Evolutionary conservation across 1,140 invertebrate genomes (phyloP).

Genomic region (Drosophila orosa): DNA sequence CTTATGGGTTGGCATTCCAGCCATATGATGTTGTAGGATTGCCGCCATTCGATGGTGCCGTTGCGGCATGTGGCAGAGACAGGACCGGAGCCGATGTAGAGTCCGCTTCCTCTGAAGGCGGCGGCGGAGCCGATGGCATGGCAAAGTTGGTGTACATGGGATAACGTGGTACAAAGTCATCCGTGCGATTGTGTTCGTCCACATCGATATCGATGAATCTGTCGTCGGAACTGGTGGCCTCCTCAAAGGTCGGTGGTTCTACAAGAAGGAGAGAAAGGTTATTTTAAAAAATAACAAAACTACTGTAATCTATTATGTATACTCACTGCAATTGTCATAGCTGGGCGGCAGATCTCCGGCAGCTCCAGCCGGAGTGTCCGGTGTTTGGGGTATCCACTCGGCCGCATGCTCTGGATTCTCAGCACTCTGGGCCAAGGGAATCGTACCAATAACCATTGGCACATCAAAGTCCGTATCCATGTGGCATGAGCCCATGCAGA

Average conservation of each 20-base stretch:
- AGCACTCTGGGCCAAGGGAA: slow-evolving; percentile 66
- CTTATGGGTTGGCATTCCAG: slow-evolving; percentile 19
- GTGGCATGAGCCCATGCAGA: slow-evolving; percentile 60
- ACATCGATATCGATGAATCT: slow-evolving; percentile 71
- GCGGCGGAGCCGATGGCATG: slow-evolving; percentile 54
- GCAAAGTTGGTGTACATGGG: slow-evolving; percentile 78
- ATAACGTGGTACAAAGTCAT: slow-evolving; percentile 74
- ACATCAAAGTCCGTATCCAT: slow-evolving; percentile 47
- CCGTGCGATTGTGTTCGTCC: slow-evolving; percentile 64
- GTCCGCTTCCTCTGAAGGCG: background rate
- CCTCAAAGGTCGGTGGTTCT: slow-evolving; percentile 77
- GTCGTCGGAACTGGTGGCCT: slow-evolving; percentile 60
- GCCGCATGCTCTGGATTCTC: slow-evolving; percentile 44
- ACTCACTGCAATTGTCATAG: slow-evolving; percentile 71
- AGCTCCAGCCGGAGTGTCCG: slow-evolving; percentile 67
- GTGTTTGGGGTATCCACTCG: slow-evolving; percentile 66
- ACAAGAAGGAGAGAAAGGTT: background rate
- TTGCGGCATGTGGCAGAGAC: slow-evolving; percentile 5
- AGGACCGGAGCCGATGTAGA: slow-evolving; percentile 21
- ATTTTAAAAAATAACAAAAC: no score
- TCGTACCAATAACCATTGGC: slow-evolving; percentile 72
- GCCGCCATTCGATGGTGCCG: slow-evolving; percentile 15
- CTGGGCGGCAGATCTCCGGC: slow-evolving; percentile 62
- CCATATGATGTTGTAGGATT: slow-evolving; percentile 17
- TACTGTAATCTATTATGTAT: no score